These are phyloP conservation scores for Galeruca laticollis DNA, from an alignment of 2,888 invertebrate genomes.

Conservation along the genomic window DNA sequence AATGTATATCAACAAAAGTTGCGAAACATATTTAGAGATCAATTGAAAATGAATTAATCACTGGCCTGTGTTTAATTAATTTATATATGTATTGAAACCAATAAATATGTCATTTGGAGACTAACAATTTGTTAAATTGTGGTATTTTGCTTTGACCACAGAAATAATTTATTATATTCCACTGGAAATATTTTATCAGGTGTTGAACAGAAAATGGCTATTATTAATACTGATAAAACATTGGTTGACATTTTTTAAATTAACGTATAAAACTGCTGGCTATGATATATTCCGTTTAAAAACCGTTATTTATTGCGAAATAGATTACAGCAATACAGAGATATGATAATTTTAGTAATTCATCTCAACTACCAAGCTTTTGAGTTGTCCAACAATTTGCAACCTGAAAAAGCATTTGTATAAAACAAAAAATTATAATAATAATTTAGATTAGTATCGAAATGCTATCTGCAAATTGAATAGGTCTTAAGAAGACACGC, in stretches of 20 bases:
- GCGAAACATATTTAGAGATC: too few species aligned
- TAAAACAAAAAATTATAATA: too few species aligned
- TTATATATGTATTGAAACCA: background rate
- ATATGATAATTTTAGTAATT: too few species aligned
- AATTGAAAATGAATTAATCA: background rate
- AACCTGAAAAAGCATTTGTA: too few species aligned
- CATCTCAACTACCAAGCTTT: too few species aligned
- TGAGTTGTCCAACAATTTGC: too few species aligned
- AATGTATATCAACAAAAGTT: too few species aligned
- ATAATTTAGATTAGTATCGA: too few species aligned
- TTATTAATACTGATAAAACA: constrained; percentile 1
- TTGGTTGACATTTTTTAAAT: constrained; percentile 12
- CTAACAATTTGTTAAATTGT: background rate
- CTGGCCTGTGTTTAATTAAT: background rate
- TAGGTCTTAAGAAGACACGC: too few species aligned
- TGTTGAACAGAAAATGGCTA: background rate
- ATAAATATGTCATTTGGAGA: background rate
- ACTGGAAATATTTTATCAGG: constrained; percentile 16
- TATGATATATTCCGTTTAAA: background rate
- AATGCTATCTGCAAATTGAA: too few species aligned
- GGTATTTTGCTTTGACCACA: background rate
- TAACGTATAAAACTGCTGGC: background rate
- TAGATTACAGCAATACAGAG: too few species aligned
- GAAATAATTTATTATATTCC: constrained; percentile 13
- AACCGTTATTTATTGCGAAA: too few species aligned